Evolutionary conservation across 2,888 invertebrate genomes (phyloP).

Genomic region (Drosophila falleni): DNA sequence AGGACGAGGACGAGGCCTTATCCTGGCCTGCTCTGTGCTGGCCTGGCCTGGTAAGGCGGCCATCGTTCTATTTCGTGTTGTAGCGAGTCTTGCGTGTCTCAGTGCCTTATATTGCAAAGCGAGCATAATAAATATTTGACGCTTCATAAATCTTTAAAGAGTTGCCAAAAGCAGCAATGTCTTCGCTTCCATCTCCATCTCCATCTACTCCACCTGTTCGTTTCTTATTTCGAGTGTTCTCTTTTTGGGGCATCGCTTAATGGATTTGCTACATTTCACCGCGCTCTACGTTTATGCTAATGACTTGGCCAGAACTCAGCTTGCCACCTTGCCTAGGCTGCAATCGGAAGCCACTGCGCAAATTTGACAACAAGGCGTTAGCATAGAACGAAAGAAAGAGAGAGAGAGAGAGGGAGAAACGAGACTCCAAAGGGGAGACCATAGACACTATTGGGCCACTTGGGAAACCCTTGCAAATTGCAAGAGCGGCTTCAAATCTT

Average conservation of each 20-base stretch:
- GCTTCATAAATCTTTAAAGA: constrained; percentile 84
- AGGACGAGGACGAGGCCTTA: background rate
- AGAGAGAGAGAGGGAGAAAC: background rate
- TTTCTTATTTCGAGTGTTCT: constrained; percentile 39
- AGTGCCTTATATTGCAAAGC: constrained; percentile 81
- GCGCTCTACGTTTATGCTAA: constrained; percentile 75
- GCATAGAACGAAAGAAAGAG: background rate
- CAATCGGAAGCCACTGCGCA: constrained; percentile 72
- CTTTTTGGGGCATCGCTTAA: constrained; percentile 55
- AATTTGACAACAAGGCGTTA: constrained; percentile 69
- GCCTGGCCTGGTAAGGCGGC: constrained; percentile 22
- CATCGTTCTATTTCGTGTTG: constrained; percentile 73
- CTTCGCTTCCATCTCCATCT: background rate
- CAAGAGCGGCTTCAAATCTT: constrained; percentile 65
- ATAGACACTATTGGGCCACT: constrained; percentile 60
- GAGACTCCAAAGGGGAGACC: background rate
- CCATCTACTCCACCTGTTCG: constrained; percentile 8
- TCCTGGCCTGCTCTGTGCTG: constrained; percentile 14
- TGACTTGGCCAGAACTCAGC: constrained; percentile 53
- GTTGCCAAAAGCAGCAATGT: constrained; percentile 69
- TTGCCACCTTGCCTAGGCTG: constrained; percentile 39
- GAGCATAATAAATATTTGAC: constrained; percentile 84
- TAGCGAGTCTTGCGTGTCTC: constrained; percentile 72
- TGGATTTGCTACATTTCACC: constrained; percentile 76
- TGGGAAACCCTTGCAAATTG: constrained; percentile 82